phyloP scores from a whole-genome alignment of 2,113 vertebrate species.

The Pterophyllum scalare region DNA sequence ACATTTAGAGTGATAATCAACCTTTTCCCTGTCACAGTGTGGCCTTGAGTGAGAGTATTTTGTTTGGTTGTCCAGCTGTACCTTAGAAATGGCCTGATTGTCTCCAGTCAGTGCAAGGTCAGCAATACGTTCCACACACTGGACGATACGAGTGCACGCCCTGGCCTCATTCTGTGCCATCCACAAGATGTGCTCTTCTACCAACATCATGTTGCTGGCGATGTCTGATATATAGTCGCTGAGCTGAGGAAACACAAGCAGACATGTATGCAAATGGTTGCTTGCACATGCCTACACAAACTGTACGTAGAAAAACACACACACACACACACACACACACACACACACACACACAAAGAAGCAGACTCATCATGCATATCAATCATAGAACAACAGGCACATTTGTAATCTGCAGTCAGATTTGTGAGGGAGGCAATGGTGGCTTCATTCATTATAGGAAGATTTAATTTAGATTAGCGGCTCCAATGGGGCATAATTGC shows the following conservation, averaged over 20 bases:
- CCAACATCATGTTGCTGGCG: conserved; percentile 91
- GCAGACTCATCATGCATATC: conserved; percentile 54
- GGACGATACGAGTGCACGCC: conserved; percentile 90
- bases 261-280: background rate
- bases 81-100: conserved; percentile 87
- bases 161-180: conserved; percentile 90
- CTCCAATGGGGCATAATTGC: conserved; percentile 67
- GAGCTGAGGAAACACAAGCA: conserved; percentile 75
- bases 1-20: conserved; percentile 35
- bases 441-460: conserved; percentile 73
- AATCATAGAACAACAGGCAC: conserved; percentile 64
- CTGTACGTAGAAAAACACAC: background rate
- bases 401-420: conserved; percentile 67
- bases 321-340: background rate
- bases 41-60: background rate
- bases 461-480: conserved; percentile 82
- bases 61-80: conserved; percentile 49
- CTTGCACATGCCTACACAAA: background rate
- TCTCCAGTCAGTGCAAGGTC: conserved; percentile 79
- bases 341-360: background rate
- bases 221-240: conserved; percentile 86
- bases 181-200: conserved; percentile 90
- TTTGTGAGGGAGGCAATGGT: conserved; percentile 64
- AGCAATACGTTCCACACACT: conserved; percentile 87
- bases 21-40: conserved; percentile 7